Evolutionary conservation across 2,113 vertebrate species (phyloP).

Genomic region (cat (Felis catus)): F.catus_Fca126_mat1.0 CM031416.1:125475001-125475500

Average conservation of each 20-base stretch:
- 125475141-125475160: not conserved
- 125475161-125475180: not conserved
- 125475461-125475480: not conserved
- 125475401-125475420: not conserved
- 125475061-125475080: not conserved
- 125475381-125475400: not conserved
- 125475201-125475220: not conserved
- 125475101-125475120: not conserved
- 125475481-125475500: not conserved
- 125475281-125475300: not conserved
- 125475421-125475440: not conserved
- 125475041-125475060: not conserved
- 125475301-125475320: not conserved
- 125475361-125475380: not conserved
- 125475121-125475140: not conserved
- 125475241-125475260: not conserved
- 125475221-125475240: not conserved
- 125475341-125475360: not conserved
- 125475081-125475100: constrained; percentile 10
- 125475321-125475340: not conserved
- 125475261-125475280: not conserved
- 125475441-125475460: not conserved
- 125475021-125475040: not conserved
- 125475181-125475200: not conserved
- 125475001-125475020: not conserved